Evolutionary conservation across 2,113 vertebrate genomes (phyloP).

Genomic region (Cyprinodon brontotheroides): DNA sequence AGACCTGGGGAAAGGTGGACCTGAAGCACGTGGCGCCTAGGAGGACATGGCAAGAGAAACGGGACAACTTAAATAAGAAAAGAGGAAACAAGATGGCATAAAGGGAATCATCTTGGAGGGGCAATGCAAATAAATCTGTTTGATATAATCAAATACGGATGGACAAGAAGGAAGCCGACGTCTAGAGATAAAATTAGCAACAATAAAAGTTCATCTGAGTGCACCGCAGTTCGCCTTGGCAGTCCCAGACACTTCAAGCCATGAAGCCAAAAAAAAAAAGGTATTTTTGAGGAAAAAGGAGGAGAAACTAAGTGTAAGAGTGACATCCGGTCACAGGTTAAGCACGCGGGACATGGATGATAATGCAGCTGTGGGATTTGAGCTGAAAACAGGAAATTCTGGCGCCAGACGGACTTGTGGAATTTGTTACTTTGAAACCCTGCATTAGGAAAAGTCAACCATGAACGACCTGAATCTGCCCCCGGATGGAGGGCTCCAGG

Average conservation of each 20-base stretch:
- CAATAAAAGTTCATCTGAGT: background rate
- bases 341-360: slow-evolving; percentile 31
- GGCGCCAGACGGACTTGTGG: slow-evolving; percentile 60
- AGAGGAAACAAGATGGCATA: background rate
- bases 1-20: slow-evolving; percentile 90
- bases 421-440: slow-evolving; percentile 51
- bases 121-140: background rate
- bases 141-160: background rate
- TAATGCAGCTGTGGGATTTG: slow-evolving; percentile 57
- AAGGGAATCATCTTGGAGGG: background rate
- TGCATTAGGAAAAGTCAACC: slow-evolving; percentile 50
- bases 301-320: slow-evolving; percentile 22
- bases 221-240: background rate
- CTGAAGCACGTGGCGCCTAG: slow-evolving; percentile 92
- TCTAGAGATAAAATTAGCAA: background rate
- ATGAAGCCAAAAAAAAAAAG: slow-evolving; percentile 2
- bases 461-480: slow-evolving; percentile 33
- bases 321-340: slow-evolving; percentile 52
- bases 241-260: background rate
- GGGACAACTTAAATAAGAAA: background rate
- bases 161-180: background rate
- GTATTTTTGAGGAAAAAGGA: background rate
- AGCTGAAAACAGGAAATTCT: slow-evolving; percentile 75
- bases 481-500: background rate
- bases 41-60: slow-evolving; percentile 18